These are phyloP conservation scores for Cephonodes hylas DNA, from an alignment of 2,888 invertebrate genomes.

Conservation along the genomic window DNA sequence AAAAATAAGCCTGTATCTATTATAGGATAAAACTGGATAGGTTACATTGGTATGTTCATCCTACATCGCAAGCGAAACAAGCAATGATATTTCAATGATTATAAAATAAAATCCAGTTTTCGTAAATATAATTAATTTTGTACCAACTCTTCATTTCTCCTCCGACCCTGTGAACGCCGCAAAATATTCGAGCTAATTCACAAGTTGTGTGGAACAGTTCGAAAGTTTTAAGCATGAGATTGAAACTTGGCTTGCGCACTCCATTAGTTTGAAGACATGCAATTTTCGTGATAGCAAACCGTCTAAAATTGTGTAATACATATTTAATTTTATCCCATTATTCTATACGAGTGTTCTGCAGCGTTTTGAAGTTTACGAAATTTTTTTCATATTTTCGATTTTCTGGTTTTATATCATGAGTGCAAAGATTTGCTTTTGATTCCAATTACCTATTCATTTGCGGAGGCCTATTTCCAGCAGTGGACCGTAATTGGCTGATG, in stretches of 20 bases:
- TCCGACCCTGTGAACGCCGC: constrained; percentile 9
- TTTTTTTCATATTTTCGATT: too few relatives aligned
- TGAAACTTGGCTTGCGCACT: constrained; percentile 30
- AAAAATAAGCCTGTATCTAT: too few relatives aligned
- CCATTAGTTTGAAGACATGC: constrained; percentile 23
- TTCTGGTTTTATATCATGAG: too few relatives aligned
- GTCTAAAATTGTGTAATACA: neutral
- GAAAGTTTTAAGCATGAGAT: constrained; percentile 36
- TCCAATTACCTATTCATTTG: too few relatives aligned
- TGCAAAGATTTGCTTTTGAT: too few relatives aligned
- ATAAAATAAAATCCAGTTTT: neutral
- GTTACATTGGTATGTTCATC: too few relatives aligned
- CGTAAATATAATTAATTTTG: too few relatives aligned
- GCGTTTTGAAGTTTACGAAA: neutral
- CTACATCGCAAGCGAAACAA: too few relatives aligned
- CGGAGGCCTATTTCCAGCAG: too few relatives aligned
- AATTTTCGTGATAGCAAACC: constrained; percentile 16
- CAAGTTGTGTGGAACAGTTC: constrained; percentile 26
- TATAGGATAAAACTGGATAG: too few relatives aligned
- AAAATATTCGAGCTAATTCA: constrained; percentile 29
- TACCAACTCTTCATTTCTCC: neutral
- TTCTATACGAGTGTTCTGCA: neutral
- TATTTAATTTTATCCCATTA: neutral
- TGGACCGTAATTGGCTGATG: too few relatives aligned
- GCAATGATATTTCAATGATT: neutral